Evolutionary conservation across 2,797 vertebrate genomes (phyloP), one percentile per base, ranked within the genome.

Genomic region (Pipistrellus nathusii): DNA sequence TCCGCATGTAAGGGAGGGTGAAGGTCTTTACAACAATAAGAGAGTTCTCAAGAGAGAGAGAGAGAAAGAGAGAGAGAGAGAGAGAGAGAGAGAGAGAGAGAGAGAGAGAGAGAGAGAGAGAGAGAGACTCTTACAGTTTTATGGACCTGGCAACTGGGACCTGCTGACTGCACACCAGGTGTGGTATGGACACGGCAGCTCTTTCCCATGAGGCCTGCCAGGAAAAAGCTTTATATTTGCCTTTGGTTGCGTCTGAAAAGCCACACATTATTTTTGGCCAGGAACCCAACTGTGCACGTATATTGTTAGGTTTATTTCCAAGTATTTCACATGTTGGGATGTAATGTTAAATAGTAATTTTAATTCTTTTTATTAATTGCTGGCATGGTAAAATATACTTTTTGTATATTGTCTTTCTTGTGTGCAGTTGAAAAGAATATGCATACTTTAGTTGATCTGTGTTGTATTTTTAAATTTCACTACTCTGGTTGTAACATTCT

Each of bases 1-100:
- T 32, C 27, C 12, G 8, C 30, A 69, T 27, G 5, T 3, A 44
- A 38, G 9, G 4, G 5, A 1, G 5, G 8, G 2, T 12, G 5
- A 27, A 12, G 11, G 4, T 77, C 3, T 38, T 86, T n/a, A 18
- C 1, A 11, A 9, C 30, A 7, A 18, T 32, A 12, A 72, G 17
- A 46, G 6, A 38, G 8, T 25, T 13, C 18, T 14, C 57, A 12
- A 59, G 25, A 3, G 9, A 41, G 10, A 27, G 35, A 53, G 14
- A 4, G 11, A 48, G 57, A 14, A 32, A 57, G 44, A 14, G 44
- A 2, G 35, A 35, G 38, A 59, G 27, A 3, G 9, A 41, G 10
- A 20, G 35, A 44, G 38, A 27, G 27, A 2, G 9, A 30, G 10
- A 27, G 35, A 53, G 14, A 72, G 35, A 59, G 25, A 3, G 9